Evolutionary conservation across 2,888 invertebrate species (phyloP).

Genomic region (Ichneumoninae sp.): DNA sequence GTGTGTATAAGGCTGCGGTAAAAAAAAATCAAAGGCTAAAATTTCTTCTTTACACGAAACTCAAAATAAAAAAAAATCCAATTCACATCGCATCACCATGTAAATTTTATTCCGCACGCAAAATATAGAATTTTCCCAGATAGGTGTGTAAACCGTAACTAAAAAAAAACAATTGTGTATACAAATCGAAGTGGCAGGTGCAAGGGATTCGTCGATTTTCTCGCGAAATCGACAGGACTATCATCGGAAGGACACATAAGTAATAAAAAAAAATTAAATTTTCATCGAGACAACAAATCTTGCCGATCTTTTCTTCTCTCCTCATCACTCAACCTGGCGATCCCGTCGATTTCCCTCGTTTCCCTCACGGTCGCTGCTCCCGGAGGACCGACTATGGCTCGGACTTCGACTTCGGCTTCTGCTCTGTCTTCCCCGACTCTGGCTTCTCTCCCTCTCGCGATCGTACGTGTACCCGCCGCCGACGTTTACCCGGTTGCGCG

Average conservation of each 20-base stretch:
- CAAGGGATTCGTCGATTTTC: neutral
- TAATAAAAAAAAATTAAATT: slow-evolving; percentile 26
- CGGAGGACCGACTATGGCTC: slow-evolving; percentile 73
- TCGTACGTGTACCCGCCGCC: slow-evolving; percentile 61
- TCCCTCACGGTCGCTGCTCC: slow-evolving; percentile 74
- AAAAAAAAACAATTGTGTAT: slow-evolving; percentile 33
- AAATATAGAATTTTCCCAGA: slow-evolving; percentile 43
- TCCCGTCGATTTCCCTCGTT: slow-evolving; percentile 62
- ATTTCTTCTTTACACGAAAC: no score
- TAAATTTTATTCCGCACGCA: slow-evolving; percentile 59
- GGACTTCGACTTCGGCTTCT: slow-evolving; percentile 72
- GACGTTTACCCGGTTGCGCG: slow-evolving; percentile 46
- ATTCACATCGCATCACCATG: slow-evolving; percentile 28
- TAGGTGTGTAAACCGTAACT: slow-evolving; percentile 16
- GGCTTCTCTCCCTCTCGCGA: slow-evolving; percentile 64
- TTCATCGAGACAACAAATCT: neutral
- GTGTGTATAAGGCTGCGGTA: neutral
- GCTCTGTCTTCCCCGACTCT: slow-evolving; percentile 70
- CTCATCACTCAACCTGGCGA: slow-evolving; percentile 50
- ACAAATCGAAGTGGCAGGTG: slow-evolving; percentile 25
- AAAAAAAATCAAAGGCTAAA: neutral
- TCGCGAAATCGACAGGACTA: neutral
- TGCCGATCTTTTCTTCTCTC: neutral
- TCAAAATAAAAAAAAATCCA: neutral
- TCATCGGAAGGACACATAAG: neutral